Base-by-base conservation (phyloP, 2,888 invertebrate genomes). In the Julus scandinavius region DNA sequence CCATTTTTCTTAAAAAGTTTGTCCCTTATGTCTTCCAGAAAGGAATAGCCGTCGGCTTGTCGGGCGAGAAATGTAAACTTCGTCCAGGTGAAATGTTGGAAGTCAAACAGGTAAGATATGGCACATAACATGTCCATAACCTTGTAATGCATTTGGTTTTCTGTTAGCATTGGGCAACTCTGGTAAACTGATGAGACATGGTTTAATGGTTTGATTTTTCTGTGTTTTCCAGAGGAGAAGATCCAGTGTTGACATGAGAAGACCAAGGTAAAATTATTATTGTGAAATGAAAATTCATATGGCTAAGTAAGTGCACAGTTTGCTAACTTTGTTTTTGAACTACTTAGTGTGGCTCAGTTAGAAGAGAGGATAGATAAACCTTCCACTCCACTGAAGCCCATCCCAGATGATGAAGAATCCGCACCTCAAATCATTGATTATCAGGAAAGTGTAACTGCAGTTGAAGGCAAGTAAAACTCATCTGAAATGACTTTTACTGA, bases 381-480 rank as follows among this genome's bases (percentile, higher is more conserved):
- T 85, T 97, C 97, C 87, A 97, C 97, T 88, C 98, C 98, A 86
- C 93, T 98, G 90, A 95, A 95, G 92, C 94, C 96, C 90, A 92
- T 95, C 88, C 90, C 90, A 38, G 97, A 97, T 90, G 94, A 95
- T 91, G 95, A 95, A 90, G 97, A 97, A 89, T 97, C 97, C 90
- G 97, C 98, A 80, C 92, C 93, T 17, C 94, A 95, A 90, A 98
- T 98, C 92, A 95, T 98, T 90, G 97, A 98, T 93, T 96, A 97
- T 85, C 97, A 98, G 92, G 97, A 98, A 92, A 98, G 96, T 92
- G 98, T 99, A 93, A 96, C 98, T 85, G 98, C 98, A 89, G 96
- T 97, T 93, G 99, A 99, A 96, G 98, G 99, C 98, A 90, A 89
- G 90, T 41, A n/a, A 1, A 20, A 86, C 41, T 45, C 13, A 13